Base-by-base conservation (phyloP, 2,797 vertebrate genomes). In the Esox lucius region DNA sequence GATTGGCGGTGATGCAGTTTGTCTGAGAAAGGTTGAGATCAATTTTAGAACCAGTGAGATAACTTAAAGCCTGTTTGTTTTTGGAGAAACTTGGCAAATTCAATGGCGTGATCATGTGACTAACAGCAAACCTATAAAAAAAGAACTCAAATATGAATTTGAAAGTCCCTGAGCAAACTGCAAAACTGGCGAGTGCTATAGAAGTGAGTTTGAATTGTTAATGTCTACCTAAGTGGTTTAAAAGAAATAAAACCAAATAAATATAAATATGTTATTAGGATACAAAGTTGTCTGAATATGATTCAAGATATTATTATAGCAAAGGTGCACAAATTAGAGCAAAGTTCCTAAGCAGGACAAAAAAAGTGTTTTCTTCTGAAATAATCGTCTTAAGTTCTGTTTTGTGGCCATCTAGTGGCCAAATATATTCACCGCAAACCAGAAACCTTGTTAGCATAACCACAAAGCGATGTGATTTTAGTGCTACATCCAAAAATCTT, bases 181-280 rank as follows among this genome's bases (percentile, higher is more conserved):
- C 19, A n/a, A 71, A 39, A 67, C 35, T 81, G 42, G 11, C 0
- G 42, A 1, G 65, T 81, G 82, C 70, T 76, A 31, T 31, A 12
- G 9, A 9, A 39, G 42, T 69, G 24, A 70, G n/a, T 19, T 31
- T 11, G 31, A 8, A 51, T 6, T 31, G 17, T 16, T 51, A 49
- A 22, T 69, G 33, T 42, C 42, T 49, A 48, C 22, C 19, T 69
- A 26, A 7, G 35, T 26, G 67, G n/a, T 17, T 31, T 70, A 17
- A 17, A 70, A 70, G 19, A 71, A 33, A 53, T 19, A 53, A 8
- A 51, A 19, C 26, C 13, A 69, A 69, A 69, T 69, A 69, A 48
- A 68, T 68, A 68, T 6, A n/a, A 22, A 46, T 46, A 46, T 46
- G 42, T 11, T 46, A 46, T 61, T 61, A 61, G 22, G 19, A 61